Base-by-base conservation (phyloP, 2,113 vertebrate species). In the Odontesthes bonariensis region DNA sequence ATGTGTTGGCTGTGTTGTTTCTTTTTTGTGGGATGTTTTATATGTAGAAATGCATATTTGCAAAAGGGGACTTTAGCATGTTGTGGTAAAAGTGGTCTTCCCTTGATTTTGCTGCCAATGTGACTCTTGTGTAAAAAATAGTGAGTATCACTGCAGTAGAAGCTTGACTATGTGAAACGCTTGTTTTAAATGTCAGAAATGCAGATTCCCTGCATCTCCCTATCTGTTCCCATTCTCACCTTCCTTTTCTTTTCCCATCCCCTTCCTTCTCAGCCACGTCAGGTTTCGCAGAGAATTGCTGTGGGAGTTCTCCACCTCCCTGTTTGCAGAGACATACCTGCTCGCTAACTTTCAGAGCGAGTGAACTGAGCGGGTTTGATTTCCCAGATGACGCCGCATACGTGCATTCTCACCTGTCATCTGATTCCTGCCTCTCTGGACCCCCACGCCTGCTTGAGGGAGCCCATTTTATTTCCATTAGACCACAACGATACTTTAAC, bases 161-260 rank as follows among this genome's bases (percentile, higher is more conserved):
- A n/a, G n/a, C n/a, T 55, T 38, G 59, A 85, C 86, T 89, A 88
- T 85, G 81, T 84, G 82, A 86, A 90, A 88, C 87, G 83, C 86
- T 79, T 89, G 78, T 80, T 90, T 88, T 59, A 88, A 89, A 85
- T 46, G 62, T 61, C 71, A 73, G 84, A 80, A 87, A 78, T 70
- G 81, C 72, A 83, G 76, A 82, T 61, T 82, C 76, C 59, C 84
- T 57, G 84, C 66, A 69, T 82, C 72, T 81, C 84, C 91, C 91
- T 92, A 93, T 94, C 93, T 93, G 92, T 86, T 94, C 89, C 55
- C 86, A 51, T 91, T 92, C 86, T 92, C 92, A 91, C 92, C 88
- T 91, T 86, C 69, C 69, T 77, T 55, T 64, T 59, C 56, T 56
- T 55, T 61, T 31, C 69, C 20, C 19, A 13, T 78, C 60, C 68